Evolutionary conservation across 2,113 vertebrate genomes (phyloP).

Genomic region (Chloroceryle aenea): DNA sequence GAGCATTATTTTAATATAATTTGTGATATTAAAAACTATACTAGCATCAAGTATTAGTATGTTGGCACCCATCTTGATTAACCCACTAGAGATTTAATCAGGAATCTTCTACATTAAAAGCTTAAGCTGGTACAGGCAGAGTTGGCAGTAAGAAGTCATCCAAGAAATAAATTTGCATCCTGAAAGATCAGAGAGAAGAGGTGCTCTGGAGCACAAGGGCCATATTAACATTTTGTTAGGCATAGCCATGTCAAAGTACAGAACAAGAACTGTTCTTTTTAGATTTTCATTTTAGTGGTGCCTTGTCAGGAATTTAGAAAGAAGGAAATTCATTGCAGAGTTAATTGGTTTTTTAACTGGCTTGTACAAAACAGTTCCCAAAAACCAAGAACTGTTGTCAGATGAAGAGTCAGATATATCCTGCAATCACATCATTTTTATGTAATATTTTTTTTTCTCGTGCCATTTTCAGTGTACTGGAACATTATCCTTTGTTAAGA

Average conservation of each 20-base stretch:
- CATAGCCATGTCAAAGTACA: background rate
- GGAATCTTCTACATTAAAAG: background rate
- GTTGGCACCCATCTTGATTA: background rate
- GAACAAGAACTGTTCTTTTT: background rate
- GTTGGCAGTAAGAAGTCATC: background rate
- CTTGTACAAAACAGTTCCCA: background rate
- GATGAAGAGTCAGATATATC: background rate
- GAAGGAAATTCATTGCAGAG: background rate
- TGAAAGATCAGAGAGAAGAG: background rate
- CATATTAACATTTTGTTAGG: background rate
- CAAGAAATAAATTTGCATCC: background rate
- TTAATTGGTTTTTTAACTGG: background rate
- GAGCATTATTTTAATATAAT: background rate
- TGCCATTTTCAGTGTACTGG: background rate
- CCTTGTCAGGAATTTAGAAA: background rate
- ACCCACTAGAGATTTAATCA: background rate
- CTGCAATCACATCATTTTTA: background rate
- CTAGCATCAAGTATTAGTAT: background rate
- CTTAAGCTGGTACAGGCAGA: background rate
- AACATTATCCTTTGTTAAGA: constrained; percentile 1
- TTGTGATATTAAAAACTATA: background rate
- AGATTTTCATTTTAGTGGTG: background rate
- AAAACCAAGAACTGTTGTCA: background rate
- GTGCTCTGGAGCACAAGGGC: background rate
- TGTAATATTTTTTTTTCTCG: background rate